These are phyloP conservation scores for Xylota sylvarum DNA, from an alignment of 2,888 invertebrate genomes.

Conservation along the genomic window DNA sequence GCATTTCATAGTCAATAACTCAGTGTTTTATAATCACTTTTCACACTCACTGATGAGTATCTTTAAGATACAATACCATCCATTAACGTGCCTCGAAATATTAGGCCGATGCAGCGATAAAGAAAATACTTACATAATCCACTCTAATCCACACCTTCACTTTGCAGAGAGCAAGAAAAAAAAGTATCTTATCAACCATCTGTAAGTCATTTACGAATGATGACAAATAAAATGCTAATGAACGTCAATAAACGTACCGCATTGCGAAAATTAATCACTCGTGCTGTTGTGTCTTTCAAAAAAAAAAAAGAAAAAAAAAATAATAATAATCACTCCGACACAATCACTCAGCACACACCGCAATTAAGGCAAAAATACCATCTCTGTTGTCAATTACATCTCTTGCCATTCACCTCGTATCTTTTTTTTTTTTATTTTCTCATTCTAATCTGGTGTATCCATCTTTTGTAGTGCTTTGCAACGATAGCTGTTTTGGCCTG, in stretches of 20 bases:
- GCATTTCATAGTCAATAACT: background rate
- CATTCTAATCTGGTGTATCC: constrained; percentile 48
- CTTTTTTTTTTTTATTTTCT: constrained; percentile 5
- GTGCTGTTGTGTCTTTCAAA: constrained; percentile 1
- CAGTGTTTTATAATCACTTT: background rate
- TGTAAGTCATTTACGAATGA: background rate
- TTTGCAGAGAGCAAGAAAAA: background rate
- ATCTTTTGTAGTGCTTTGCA: constrained; percentile 81
- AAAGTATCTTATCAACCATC: constrained; percentile 10
- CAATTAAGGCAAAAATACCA: constrained; percentile 61
- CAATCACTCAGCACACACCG: constrained; percentile 40
- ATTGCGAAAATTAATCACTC: constrained; percentile 48
- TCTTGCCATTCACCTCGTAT: constrained; percentile 55
- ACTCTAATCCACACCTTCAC: constrained; percentile 16
- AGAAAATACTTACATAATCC: constrained; percentile 9
- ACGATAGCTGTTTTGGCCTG: constrained; percentile 83
- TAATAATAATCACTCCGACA: constrained; percentile 13
- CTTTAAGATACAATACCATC: background rate
- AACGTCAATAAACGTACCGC: constrained; percentile 39
- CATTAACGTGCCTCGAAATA: background rate
- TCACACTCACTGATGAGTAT: background rate
- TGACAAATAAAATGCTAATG: constrained; percentile 52
- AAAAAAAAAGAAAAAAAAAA: background rate
- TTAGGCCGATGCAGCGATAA: background rate
- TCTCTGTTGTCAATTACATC: constrained; percentile 60